Conservation (phyloP, 2,113 vertebrate genomes). For the Numenius arquata region DNA sequence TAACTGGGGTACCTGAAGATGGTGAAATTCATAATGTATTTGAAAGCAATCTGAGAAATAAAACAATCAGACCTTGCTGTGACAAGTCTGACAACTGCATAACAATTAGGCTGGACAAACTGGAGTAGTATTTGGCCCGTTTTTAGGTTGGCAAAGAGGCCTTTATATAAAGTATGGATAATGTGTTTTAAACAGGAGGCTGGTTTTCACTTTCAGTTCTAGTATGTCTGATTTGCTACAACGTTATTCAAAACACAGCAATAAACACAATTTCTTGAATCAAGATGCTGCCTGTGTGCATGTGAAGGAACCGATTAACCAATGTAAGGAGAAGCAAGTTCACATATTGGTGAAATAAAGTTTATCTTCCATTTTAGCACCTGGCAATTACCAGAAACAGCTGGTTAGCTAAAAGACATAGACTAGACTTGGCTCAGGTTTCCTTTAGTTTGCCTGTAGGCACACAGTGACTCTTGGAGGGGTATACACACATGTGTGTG, state of each 20-base stretch:
- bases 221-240: not conserved
- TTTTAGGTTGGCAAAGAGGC: not conserved
- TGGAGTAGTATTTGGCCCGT: not conserved
- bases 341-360: not conserved
- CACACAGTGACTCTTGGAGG: not conserved
- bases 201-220: not conserved
- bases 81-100: not conserved
- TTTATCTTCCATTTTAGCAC: not conserved
- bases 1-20: not conserved
- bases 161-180: not conserved
- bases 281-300: not conserved
- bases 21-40: not conserved
- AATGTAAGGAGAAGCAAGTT: not conserved
- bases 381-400: not conserved
- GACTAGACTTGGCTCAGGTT: not conserved
- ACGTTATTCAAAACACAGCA: not conserved
- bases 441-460: not conserved
- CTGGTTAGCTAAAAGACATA: not conserved
- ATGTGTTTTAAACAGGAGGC: not conserved
- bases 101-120: not conserved
- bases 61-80: not conserved
- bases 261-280: not conserved
- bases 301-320: not conserved
- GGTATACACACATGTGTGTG: rapidly evolving
- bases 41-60: not conserved